Percentiles rank a stretch among this genome's conserved stretches.
phyloP scores from a whole-genome alignment of 2,113 vertebrate species.

The Litocranius walleri region DNA sequence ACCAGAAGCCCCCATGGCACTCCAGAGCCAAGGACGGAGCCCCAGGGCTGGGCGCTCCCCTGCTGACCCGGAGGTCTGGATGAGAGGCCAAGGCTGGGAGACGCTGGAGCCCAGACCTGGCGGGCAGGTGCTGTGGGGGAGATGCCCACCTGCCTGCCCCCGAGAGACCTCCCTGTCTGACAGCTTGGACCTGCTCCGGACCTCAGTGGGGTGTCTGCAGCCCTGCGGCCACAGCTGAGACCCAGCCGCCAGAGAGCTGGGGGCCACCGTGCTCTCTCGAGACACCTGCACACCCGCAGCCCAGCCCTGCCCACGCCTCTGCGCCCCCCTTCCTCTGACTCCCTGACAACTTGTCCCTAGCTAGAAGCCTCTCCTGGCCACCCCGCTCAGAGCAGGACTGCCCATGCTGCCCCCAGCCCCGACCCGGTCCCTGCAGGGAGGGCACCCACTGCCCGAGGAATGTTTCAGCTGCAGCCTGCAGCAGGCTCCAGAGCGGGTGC shows the following conservation, averaged over 20 bases:
- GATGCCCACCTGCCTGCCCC: not conserved
- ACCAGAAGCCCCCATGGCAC: no score
- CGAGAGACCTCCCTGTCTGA: not conserved
- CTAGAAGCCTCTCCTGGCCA: not conserved
- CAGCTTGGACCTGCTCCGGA: accelerated
- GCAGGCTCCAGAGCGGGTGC: not conserved
- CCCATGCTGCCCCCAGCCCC: not conserved
- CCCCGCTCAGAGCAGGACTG: accelerated
- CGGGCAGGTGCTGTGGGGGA: accelerated
- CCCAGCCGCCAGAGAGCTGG: not conserved
- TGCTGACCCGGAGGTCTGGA: accelerated
- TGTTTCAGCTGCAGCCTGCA: not conserved
- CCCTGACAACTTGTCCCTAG: accelerated
- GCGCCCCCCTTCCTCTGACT: accelerated
- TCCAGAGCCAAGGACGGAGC: not conserved
- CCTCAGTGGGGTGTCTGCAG: accelerated
- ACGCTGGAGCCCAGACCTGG: not conserved
- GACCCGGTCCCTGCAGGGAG: accelerated
- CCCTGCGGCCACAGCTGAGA: accelerated
- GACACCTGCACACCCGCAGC: accelerated
- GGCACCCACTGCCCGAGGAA: not conserved
- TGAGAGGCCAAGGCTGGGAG: accelerated
- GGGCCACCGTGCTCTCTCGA: accelerated
- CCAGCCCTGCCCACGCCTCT: accelerated
- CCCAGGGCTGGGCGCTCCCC: accelerated